These are phyloP conservation scores for Progne subis DNA, from an alignment of 2,113 vertebrate genomes.

Conservation along the genomic window DNA sequence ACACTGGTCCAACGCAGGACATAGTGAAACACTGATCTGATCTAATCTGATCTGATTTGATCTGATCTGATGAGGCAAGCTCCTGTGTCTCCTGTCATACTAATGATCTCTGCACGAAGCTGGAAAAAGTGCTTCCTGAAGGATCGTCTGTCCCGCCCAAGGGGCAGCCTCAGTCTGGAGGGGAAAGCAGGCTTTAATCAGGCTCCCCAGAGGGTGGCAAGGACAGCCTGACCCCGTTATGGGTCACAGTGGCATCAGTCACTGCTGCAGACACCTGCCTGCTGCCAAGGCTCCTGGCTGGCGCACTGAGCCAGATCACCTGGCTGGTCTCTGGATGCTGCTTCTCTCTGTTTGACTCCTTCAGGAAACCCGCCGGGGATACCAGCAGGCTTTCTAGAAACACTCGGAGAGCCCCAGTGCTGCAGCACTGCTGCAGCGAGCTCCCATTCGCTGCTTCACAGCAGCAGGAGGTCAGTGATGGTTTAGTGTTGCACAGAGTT, in stretches of 20 bases:
- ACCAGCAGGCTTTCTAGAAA: neutral
- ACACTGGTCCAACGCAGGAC: neutral
- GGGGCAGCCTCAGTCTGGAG: neutral
- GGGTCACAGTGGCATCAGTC: neutral
- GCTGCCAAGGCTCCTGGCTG: neutral
- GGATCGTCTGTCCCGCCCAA: accelerated
- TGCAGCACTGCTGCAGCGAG: neutral
- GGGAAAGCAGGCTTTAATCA: neutral
- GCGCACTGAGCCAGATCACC: accelerated
- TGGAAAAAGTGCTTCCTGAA: neutral
- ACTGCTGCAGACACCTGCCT: neutral
- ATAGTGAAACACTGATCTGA: neutral
- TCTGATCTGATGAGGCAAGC: neutral
- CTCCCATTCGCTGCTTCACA: neutral
- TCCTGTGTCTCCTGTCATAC: neutral
- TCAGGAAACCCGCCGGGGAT: neutral
- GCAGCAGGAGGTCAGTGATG: neutral
- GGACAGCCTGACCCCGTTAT: accelerated
- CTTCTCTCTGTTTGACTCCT: neutral
- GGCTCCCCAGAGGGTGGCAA: neutral
- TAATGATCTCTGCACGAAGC: neutral
- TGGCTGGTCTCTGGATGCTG: too few species aligned
- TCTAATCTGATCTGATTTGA: neutral
- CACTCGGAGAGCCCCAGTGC: accelerated
- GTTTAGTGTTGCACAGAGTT: neutral